A percentile compares a stretch with the other conserved stretches of the same genome.
These are phyloP conservation scores for Hymenochirus boettgeri DNA, from an alignment of 2,113 vertebrate genomes.

Conservation along the genomic window DNA sequence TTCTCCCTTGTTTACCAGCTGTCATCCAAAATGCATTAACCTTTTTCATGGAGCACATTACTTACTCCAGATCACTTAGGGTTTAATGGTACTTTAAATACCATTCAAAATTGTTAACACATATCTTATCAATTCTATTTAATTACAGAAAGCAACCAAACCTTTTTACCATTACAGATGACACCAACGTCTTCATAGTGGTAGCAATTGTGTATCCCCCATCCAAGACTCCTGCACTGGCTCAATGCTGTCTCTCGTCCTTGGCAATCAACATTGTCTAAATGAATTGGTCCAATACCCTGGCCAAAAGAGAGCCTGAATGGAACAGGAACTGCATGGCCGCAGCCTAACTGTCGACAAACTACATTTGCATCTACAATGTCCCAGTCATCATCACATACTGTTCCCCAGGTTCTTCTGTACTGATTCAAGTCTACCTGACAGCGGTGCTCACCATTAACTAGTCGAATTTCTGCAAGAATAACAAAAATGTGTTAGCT, in stretches of 20 bases:
- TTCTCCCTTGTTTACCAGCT: conserved; percentile 10
- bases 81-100: background rate
- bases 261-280: conserved; percentile 92
- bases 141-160: background rate
- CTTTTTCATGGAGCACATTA: background rate
- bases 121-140: background rate
- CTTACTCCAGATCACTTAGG: background rate
- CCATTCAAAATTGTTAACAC: background rate
- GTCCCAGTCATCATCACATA: conserved; percentile 95
- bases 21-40: too few relatives aligned
- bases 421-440: conserved; percentile 88
- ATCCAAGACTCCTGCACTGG: conserved; percentile 81
- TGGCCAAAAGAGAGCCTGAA: conserved; percentile 78
- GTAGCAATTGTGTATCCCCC: conserved; percentile 95
- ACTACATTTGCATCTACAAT: conserved; percentile 89
- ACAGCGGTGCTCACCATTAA: conserved; percentile 77
- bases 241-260: conserved; percentile 76
- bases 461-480: conserved; percentile 71
- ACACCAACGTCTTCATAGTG: conserved; percentile 93
- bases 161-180: conserved; percentile 73
- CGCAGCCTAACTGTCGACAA: conserved; percentile 84
- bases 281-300: conserved; percentile 75
- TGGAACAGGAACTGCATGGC: conserved; percentile 66
- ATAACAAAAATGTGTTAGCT: too few relatives aligned
- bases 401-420: conserved; percentile 82